These are phyloP conservation scores for Leptobrachium ailaonicum DNA, from an alignment of 2,113 vertebrate species.

Conservation along the genomic window DNA sequence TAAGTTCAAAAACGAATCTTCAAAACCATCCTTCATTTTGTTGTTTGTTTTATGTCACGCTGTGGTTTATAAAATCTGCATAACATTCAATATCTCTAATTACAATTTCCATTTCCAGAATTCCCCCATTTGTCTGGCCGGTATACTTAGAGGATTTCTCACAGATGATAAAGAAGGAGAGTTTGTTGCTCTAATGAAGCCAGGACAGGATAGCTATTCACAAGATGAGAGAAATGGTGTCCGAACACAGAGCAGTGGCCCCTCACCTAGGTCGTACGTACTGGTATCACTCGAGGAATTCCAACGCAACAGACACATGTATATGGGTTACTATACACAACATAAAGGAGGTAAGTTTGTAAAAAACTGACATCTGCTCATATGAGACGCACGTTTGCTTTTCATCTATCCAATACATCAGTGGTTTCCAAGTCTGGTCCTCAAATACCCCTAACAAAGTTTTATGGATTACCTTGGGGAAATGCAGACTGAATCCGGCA, in stretches of 20 bases:
- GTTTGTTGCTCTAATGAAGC: not conserved
- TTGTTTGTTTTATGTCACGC: too few relatives aligned
- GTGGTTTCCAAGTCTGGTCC: too few relatives aligned
- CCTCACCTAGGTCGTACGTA: not conserved
- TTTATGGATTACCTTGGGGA: too few relatives aligned
- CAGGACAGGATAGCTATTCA: not conserved
- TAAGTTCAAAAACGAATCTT: slow-evolving; percentile 3
- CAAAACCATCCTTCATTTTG: not conserved
- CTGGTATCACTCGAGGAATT: not conserved
- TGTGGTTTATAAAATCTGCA: too few relatives aligned
- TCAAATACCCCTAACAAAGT: too few relatives aligned
- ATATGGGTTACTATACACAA: too few relatives aligned
- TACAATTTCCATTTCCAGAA: not conserved
- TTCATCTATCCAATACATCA: too few relatives aligned
- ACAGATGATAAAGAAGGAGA: not conserved
- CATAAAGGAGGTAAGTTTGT: too few relatives aligned
- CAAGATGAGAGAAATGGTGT: slow-evolving; percentile 1
- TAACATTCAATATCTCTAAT: not conserved
- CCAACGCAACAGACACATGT: not conserved
- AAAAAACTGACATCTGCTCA: too few relatives aligned
- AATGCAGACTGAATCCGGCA: too few relatives aligned
- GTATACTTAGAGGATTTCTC: not conserved
- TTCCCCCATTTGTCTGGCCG: slow-evolving; percentile 12
- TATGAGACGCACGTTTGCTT: too few relatives aligned
- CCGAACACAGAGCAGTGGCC: not conserved